These are phyloP conservation scores for Pseudorhombus dupliciocellatus DNA, from an alignment of 2,113 vertebrate species.

Conservation along the genomic window DNA sequence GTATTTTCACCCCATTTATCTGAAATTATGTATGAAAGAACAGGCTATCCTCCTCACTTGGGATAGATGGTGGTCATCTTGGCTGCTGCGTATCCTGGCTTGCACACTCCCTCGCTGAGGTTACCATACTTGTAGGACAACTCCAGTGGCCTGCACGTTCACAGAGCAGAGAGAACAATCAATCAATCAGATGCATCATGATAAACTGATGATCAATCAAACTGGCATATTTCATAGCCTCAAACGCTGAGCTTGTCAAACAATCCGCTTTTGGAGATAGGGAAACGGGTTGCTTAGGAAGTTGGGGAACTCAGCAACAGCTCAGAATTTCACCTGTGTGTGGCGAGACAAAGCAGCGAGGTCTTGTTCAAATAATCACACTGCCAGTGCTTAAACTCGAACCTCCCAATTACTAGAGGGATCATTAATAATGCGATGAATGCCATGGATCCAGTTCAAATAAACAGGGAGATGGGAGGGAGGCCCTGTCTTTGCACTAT, in stretches of 20 bases:
- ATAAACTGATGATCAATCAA: constrained; percentile 45
- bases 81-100: constrained; percentile 91
- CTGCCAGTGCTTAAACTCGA: constrained; percentile 45
- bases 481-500: constrained; percentile 21
- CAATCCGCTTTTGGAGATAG: constrained; percentile 31
- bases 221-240: constrained; percentile 25
- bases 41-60: constrained; percentile 84
- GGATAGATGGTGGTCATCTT: constrained; percentile 96
- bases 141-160: constrained; percentile 84
- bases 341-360: constrained; percentile 62
- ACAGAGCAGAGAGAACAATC: constrained; percentile 46
- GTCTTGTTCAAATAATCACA: constrained; percentile 74
- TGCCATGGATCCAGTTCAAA: constrained; percentile 74
- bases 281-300: constrained; percentile 27
- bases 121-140: constrained; percentile 91
- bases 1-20: not conserved
- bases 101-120: constrained; percentile 92
- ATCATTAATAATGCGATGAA: constrained; percentile 78
- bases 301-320: constrained; percentile 43
- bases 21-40: not conserved
- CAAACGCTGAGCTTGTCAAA: constrained; percentile 60
- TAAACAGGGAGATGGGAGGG: constrained; percentile 72
- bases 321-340: constrained; percentile 49
- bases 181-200: constrained; percentile 45
- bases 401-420: constrained; percentile 58